Percentiles rank a stretch among this genome's conserved stretches.
Conservation (phyloP, 2,797 vertebrate genomes). For the Falco cherrug region DNA sequence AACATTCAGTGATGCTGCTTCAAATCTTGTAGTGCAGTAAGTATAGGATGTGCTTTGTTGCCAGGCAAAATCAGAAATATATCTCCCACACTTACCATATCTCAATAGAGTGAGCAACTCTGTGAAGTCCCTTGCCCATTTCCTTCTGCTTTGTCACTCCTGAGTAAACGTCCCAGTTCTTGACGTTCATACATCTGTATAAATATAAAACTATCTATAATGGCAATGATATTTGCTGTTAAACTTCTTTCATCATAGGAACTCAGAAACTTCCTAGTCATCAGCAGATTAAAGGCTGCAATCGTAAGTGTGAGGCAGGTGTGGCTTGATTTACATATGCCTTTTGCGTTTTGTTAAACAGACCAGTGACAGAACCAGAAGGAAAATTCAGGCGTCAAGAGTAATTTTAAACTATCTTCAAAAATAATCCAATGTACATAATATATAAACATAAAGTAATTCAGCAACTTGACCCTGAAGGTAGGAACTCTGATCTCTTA, state of each 20-base stretch:
- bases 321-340: not conserved
- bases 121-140: slow-evolving; percentile 60
- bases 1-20: not conserved
- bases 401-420: not conserved
- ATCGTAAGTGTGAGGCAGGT: not conserved
- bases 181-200: not conserved
- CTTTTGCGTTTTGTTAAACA: slow-evolving; percentile 3
- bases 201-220: not conserved
- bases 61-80: slow-evolving; percentile 18
- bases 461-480: not conserved
- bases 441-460: not conserved
- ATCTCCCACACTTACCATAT: not conserved
- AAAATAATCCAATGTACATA: slow-evolving; percentile 7
- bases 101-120: slow-evolving; percentile 19
- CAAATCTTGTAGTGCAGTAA: not conserved
- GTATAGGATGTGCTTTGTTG: not conserved
- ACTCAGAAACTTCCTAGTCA: not conserved
- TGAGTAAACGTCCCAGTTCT: slow-evolving; percentile 55
- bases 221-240: not conserved
- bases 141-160: slow-evolving; percentile 64
- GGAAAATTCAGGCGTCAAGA: not conserved
- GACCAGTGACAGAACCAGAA: not conserved
- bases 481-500: slow-evolving; percentile 24
- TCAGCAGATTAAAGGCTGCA: slow-evolving; percentile 20
- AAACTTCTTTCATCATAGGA: not conserved